Percentiles rank a stretch among this genome's conserved stretches.
These are phyloP conservation scores for Chloropsis cyanopogon DNA, from an alignment of 2,113 vertebrate genomes.

Conservation along the genomic window DNA sequence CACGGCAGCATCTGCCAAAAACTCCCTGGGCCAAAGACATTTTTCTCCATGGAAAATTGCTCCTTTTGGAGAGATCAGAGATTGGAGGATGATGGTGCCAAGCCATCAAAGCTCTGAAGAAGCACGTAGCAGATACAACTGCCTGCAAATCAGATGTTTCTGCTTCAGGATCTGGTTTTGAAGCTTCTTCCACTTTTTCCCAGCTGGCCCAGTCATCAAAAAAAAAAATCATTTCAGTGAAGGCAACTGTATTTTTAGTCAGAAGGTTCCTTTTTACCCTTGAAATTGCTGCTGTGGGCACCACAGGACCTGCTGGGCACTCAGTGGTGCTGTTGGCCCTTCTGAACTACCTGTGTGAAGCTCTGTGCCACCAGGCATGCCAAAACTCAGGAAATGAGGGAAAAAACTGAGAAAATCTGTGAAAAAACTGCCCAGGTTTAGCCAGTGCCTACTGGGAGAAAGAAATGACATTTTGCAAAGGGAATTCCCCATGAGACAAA, in stretches of 20 bases:
- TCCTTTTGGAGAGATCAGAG: constrained; percentile 57
- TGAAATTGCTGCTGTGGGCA: not conserved
- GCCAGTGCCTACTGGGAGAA: not conserved
- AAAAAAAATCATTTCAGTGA: not conserved
- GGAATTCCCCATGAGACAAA: not conserved
- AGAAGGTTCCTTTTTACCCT: not conserved
- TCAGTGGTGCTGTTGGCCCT: not conserved
- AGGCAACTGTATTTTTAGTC: not conserved
- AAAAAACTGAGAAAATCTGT: not conserved
- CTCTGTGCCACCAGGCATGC: not conserved
- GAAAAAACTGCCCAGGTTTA: not conserved
- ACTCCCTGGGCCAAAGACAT: constrained; percentile 2
- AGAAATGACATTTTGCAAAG: not conserved
- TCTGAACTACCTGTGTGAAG: not conserved
- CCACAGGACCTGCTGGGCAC: not conserved
- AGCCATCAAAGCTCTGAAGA: constrained; percentile 36
- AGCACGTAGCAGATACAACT: constrained; percentile 48
- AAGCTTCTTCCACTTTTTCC: constrained; percentile 40
- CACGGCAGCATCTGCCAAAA: constrained; percentile 44
- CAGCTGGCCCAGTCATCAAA: constrained; percentile 14
- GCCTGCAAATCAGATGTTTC: constrained; percentile 54
- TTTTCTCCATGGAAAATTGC: constrained; percentile 35
- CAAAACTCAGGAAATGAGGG: not conserved
- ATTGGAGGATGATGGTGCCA: constrained; percentile 13
- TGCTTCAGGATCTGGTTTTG: constrained; percentile 13